Evolutionary conservation across 2,113 vertebrate species (phyloP).

Genomic region (Piliocolobus tephrosceles): DNA sequence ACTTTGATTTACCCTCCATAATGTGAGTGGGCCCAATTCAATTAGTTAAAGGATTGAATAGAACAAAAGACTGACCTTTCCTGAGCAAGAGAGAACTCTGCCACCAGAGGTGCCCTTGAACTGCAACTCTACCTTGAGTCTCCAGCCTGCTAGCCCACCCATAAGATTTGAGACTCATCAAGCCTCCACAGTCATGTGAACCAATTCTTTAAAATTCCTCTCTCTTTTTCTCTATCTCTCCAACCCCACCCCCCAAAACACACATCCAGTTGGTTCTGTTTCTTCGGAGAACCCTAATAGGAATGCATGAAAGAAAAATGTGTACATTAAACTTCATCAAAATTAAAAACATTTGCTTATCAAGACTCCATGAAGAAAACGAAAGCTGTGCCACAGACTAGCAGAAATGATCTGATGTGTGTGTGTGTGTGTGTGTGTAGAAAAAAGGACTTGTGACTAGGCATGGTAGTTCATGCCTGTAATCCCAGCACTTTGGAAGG

Average conservation of each 20-base stretch:
- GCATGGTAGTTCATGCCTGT: too few species aligned
- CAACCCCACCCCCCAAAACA: neutral
- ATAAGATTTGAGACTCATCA: neutral
- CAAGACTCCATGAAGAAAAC: neutral
- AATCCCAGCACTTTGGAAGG: too few species aligned
- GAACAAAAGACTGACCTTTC: neutral
- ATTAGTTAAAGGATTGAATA: neutral
- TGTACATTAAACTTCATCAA: neutral
- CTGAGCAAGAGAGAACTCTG: neutral
- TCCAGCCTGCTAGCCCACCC: neutral
- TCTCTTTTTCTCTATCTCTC: neutral
- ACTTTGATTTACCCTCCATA: neutral
- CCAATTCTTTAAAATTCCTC: neutral
- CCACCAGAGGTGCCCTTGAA: neutral
- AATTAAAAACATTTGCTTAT: neutral
- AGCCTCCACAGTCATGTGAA: neutral
- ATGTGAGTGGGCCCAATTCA: neutral
- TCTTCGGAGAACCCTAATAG: neutral
- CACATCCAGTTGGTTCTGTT: neutral
- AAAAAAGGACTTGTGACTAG: neutral
- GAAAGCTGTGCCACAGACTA: neutral
- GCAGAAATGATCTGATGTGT: neutral
- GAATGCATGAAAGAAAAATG: constrained; percentile 2
- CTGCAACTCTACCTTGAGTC: neutral
- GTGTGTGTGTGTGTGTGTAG: neutral